phyloP scores from a whole-genome alignment of 1,140 invertebrate genomes.

The Venturia canescens region DNA sequence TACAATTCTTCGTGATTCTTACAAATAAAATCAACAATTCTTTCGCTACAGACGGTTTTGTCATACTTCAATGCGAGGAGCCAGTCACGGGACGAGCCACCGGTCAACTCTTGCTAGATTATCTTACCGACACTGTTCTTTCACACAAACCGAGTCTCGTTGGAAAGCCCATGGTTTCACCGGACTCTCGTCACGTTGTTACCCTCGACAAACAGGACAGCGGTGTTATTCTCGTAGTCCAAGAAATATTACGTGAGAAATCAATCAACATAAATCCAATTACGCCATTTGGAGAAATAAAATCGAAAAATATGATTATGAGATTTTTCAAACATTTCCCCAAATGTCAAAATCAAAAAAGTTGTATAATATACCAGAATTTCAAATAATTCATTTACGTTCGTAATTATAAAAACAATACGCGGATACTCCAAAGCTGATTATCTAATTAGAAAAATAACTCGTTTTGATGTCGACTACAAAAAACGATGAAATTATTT shows the following conservation, averaged over 20 bases:
- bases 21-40: too few species aligned
- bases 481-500: too few species aligned
- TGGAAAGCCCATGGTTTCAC: constrained; percentile 84
- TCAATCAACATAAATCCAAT: constrained; percentile 17
- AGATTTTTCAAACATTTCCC: too few species aligned
- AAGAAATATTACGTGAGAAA: constrained; percentile 81
- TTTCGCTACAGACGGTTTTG: constrained; percentile 85
- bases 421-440: too few species aligned
- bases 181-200: constrained; percentile 84
- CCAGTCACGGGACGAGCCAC: constrained; percentile 80
- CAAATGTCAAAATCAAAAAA: too few species aligned
- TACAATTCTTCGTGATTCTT: too few species aligned
- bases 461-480: too few species aligned
- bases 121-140: constrained; percentile 86
- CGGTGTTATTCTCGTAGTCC: constrained; percentile 85
- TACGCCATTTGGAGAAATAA: background rate
- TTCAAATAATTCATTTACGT: too few species aligned
- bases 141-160: constrained; percentile 81
- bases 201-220: constrained; percentile 80
- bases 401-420: too few species aligned
- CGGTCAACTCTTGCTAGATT: constrained; percentile 86
- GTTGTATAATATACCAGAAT: too few species aligned
- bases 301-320: background rate
- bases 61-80: constrained; percentile 85
- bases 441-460: too few species aligned